A percentile compares a stretch with the other conserved stretches of the same genome.
These are phyloP conservation scores for Lipotes vexillifer DNA, from an alignment of 2,113 vertebrate species.

Conservation along the genomic window DNA sequence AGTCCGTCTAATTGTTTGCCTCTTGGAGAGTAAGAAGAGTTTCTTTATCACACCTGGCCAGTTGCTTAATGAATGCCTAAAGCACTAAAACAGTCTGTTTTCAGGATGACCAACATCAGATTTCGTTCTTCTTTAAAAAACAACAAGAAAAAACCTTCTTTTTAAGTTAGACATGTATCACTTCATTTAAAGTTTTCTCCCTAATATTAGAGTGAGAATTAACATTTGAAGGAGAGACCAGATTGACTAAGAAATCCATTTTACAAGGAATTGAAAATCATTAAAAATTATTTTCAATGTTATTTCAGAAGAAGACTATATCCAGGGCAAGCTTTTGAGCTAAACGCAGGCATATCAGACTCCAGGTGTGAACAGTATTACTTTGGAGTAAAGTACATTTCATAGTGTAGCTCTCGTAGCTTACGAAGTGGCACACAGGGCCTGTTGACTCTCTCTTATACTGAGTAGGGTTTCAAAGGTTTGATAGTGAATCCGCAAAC, in stretches of 20 bases:
- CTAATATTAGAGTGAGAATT: neutral
- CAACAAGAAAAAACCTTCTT: conserved; percentile 3
- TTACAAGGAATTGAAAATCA: conserved; percentile 1
- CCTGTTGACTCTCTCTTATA: neutral
- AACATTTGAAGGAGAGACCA: conserved; percentile 35
- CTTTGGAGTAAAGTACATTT: neutral
- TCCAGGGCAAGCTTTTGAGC: neutral
- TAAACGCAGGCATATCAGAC: neutral
- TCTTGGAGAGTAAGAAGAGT: neutral
- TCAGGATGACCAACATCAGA: conserved; percentile 48
- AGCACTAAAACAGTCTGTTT: neutral
- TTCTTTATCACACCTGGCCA: neutral
- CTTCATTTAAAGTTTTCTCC: conserved; percentile 42
- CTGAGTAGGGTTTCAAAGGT: neutral
- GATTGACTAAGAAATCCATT: neutral
- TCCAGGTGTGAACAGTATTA: neutral
- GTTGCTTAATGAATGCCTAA: conserved; percentile 41
- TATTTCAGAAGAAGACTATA: neutral
- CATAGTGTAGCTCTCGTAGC: neutral
- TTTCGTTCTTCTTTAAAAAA: conserved; percentile 49
- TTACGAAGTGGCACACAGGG: neutral
- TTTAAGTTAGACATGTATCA: conserved; percentile 25
- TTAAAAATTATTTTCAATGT: neutral
- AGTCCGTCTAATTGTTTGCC: neutral
- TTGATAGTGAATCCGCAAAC: neutral